These are phyloP conservation scores for Amphilophus citrinellus DNA, from an alignment of 2,113 vertebrate species.

Conservation along the genomic window DNA sequence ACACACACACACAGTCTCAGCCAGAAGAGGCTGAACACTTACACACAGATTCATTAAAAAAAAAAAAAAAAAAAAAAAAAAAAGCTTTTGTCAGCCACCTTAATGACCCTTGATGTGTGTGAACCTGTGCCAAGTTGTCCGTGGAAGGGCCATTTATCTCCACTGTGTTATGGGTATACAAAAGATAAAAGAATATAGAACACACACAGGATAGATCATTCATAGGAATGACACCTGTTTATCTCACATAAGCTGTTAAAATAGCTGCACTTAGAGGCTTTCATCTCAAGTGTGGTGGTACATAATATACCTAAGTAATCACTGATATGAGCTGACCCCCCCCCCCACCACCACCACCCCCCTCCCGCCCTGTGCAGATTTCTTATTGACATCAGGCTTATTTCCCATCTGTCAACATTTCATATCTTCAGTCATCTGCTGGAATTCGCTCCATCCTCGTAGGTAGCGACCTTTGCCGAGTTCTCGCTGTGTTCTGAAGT, in stretches of 20 bases:
- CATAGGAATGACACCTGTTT: constrained; percentile 20
- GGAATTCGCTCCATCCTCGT: neutral
- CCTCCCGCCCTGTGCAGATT: neutral
- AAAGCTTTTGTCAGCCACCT: constrained; percentile 63
- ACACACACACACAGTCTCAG: neutral
- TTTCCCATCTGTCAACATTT: constrained; percentile 52
- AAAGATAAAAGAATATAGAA: constrained; percentile 50
- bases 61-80: constrained; percentile 35
- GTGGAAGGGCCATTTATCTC: constrained; percentile 56
- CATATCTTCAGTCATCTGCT: constrained; percentile 14
- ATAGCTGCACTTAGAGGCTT: constrained; percentile 33
- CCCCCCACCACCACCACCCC: neutral
- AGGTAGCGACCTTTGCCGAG: constrained; percentile 7
- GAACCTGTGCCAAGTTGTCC: constrained; percentile 67
- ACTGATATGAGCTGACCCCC: constrained; percentile 2
- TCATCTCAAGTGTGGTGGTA: constrained; percentile 21
- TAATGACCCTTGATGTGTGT: constrained; percentile 67
- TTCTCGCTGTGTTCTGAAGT: neutral
- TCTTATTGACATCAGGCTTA: constrained; percentile 41
- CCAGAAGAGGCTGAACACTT: constrained; percentile 42
- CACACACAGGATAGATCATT: constrained; percentile 29
- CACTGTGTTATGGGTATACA: constrained; percentile 41
- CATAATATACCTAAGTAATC: constrained; percentile 15
- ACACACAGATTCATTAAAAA: constrained; percentile 47
- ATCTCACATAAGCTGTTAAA: constrained; percentile 35